Base-by-base conservation (phyloP, 2,888 invertebrate species). In the Neoaliturus tenellus region DNA sequence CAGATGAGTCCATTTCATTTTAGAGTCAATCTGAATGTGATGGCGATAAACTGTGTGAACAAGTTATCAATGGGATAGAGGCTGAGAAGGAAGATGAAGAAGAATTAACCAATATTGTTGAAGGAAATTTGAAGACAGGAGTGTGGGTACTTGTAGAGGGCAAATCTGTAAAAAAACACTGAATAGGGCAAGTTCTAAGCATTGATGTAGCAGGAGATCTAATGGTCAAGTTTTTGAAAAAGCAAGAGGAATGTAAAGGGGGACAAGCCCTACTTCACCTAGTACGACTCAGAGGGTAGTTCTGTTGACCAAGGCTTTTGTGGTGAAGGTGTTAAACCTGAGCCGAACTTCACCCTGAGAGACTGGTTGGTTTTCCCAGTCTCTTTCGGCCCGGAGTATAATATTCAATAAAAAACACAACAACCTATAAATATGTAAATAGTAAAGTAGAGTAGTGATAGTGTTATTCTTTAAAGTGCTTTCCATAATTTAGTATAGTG, bases 11-110 rank as follows among this genome's bases (percentile, higher is more conserved):
- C 1, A 31, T 33, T 33, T 17, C 33, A 17, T 33, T 14, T 6
- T 33, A 67, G 67, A 31, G 33, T 31, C 35, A 58, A 10, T 20
- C 75, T 41, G 75, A 75, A 75, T 41, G 75, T 75, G 41, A 39
- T n/a, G n/a, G n/a, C 12, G 48, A 78, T 6, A 28, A 78, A 12
- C 17, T 31, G 25, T 25, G 31, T 23, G 31, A 78, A 48, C 48
- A 78, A 78, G 8, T 78, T 12, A n/a, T 44, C 2, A n/a, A 23
- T 20, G 51, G 23, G 23, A 48, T 78, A 44, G 78, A 78, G 8
- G 10, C n/a, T 25, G 48, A 78, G 17, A 78, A 48, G 10, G 48
- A 23, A 25, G 78, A 78, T 44, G 78, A 78, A 48, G 48, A 78
- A 48, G 41, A 78, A 78, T n/a, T 67, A 10, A 12, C 31, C 8